A percentile compares a stretch with the other conserved stretches of the same genome.
phyloP scores from a whole-genome alignment of 2,113 vertebrate species.

The Piliocolobus tephrosceles region DNA sequence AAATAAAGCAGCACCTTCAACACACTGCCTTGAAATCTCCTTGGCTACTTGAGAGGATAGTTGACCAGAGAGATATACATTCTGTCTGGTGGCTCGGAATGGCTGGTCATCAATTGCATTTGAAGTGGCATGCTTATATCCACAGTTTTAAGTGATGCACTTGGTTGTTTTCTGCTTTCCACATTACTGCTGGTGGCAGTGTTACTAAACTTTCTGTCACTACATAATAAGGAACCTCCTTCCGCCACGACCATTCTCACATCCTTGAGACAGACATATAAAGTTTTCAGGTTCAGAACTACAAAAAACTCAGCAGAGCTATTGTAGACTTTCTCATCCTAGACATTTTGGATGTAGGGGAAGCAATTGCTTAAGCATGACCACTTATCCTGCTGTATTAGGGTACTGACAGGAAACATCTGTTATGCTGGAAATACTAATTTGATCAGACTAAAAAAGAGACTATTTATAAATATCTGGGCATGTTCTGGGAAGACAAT shows the following conservation, averaged over 20 bases:
- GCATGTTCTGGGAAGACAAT: neutral
- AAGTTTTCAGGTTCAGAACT: neutral
- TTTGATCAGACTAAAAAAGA: neutral
- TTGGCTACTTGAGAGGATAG: neutral
- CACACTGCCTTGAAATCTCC: neutral
- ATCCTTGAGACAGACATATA: neutral
- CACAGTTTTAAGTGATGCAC: neutral
- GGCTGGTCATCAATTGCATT: neutral
- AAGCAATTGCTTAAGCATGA: neutral
- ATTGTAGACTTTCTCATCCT: neutral
- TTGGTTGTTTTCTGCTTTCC: neutral
- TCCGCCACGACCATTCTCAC: neutral
- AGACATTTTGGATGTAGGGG: neutral
- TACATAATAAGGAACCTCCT: neutral
- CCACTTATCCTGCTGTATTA: neutral
- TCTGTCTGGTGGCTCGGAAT: neutral
- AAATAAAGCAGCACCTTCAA: neutral
- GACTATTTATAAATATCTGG: neutral
- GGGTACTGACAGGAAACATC: neutral
- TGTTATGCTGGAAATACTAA: neutral
- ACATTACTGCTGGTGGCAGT: neutral
- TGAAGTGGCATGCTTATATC: neutral
- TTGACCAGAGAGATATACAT: neutral
- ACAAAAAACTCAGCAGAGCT: neutral
- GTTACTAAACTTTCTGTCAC: neutral